phyloP scores from a whole-genome alignment of 2,888 invertebrate species.

The Drosophila maculinotata region DNA sequence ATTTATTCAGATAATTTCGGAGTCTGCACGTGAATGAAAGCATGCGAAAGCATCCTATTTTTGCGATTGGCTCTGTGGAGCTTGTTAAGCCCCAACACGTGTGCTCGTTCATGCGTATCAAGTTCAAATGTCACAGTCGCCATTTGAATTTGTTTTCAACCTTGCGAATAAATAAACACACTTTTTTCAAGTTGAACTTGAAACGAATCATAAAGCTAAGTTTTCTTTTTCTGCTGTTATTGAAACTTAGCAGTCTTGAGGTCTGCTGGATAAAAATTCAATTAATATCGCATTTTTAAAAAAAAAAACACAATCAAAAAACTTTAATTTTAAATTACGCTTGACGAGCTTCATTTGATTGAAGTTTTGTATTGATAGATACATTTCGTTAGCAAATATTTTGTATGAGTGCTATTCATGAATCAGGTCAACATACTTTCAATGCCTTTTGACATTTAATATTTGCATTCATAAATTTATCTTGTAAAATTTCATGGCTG shows the following conservation, averaged over 20 bases:
- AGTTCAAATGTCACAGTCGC: conserved; percentile 52
- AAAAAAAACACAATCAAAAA: no score
- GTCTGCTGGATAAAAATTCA: no score
- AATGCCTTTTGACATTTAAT: conserved; percentile 11
- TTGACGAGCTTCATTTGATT: not conserved
- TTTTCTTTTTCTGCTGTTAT: no score
- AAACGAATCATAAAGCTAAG: no score
- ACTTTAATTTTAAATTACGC: no score
- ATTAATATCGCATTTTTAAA: no score
- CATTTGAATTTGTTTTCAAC: conserved; percentile 29
- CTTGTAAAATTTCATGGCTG: conserved; percentile 14
- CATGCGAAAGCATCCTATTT: conserved; percentile 19
- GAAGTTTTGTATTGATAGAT: not conserved
- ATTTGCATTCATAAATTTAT: conserved; percentile 26
- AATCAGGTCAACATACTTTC: not conserved
- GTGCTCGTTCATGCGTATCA: conserved; percentile 44
- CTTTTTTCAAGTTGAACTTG: no score
- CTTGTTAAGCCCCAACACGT: conserved; percentile 47
- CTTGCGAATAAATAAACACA: not conserved
- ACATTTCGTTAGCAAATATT: not conserved
- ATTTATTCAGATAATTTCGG: conserved; percentile 9
- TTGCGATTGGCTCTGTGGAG: conserved; percentile 12
- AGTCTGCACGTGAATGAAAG: conserved; percentile 22
- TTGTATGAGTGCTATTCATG: not conserved
- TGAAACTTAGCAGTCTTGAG: no score